Evolutionary conservation across 2,888 invertebrate genomes (phyloP).

Genomic region (Aleiodes alternator): DNA sequence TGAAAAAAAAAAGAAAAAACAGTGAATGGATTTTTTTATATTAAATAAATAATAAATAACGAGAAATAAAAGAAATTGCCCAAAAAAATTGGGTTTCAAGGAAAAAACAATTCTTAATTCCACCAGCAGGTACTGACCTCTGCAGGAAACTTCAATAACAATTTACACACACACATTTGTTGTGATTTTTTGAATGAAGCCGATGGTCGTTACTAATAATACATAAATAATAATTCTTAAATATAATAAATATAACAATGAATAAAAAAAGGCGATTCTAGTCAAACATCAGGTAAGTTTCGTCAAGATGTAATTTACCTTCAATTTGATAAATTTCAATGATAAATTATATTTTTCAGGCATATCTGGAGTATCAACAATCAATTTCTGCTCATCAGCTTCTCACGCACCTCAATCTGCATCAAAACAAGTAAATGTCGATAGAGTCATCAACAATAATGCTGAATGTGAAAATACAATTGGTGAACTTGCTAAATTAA

Average conservation of each 20-base stretch:
- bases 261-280: conserved; percentile 51
- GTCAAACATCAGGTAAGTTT: conserved; percentile 63
- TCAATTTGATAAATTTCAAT: conserved; percentile 11
- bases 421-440: conserved; percentile 35
- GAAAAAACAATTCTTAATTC: too few species aligned
- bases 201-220: too few species aligned
- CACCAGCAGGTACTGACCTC: too few species aligned
- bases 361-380: conserved; percentile 64
- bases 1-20: too few species aligned
- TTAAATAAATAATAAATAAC: too few species aligned
- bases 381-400: conserved; percentile 57
- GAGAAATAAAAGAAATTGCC: too few species aligned
- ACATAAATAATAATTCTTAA: too few species aligned
- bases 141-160: too few species aligned
- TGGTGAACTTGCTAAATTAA: conserved; percentile 57
- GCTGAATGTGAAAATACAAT: conserved; percentile 61
- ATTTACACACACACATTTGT: too few species aligned
- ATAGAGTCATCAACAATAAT: conserved; percentile 29
- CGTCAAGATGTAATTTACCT: neutral
- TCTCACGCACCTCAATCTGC: neutral
- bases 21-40: too few species aligned
- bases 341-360: conserved; percentile 56
- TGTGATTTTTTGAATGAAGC: too few species aligned
- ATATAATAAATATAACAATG: conserved; percentile 2
- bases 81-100: too few species aligned